These are phyloP conservation scores for Heteromyza rotundicornis DNA, from an alignment of 2,888 invertebrate species.

Conservation along the genomic window DNA sequence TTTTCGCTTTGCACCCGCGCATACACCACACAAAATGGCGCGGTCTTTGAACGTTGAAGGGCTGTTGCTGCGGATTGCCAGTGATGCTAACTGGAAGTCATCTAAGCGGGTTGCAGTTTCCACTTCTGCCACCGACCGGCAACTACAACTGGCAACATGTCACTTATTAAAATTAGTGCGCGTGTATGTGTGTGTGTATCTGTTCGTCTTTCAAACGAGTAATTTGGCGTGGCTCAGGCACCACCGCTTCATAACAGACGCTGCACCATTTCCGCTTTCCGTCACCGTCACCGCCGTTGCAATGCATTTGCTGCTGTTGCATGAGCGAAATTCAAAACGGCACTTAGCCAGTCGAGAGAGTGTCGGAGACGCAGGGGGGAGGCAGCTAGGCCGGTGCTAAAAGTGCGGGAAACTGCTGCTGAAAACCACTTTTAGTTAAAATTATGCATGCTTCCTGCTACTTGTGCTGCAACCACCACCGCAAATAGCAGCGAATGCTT, in stretches of 20 bases:
- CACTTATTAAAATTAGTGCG: background rate
- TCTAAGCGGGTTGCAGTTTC: background rate
- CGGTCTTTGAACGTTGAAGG: background rate
- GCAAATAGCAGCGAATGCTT: no score
- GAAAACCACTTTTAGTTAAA: background rate
- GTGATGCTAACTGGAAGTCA: background rate
- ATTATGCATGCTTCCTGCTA: background rate
- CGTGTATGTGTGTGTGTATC: background rate
- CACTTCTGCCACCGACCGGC: no score
- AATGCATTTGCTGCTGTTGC: background rate
- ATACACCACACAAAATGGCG: no score
- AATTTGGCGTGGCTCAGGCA: no score
- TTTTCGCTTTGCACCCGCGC: no score
- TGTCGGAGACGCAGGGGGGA: background rate
- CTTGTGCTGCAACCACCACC: no score
- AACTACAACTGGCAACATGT: no score
- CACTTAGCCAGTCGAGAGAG: no score
- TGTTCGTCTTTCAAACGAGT: background rate
- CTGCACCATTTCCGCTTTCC: background rate
- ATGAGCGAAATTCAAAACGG: background rate
- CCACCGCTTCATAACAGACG: background rate
- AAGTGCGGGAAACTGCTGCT: background rate
- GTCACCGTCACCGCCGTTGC: background rate
- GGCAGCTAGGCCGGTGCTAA: background rate
- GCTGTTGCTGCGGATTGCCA: background rate